Evolutionary conservation across 2,888 invertebrate genomes (phyloP).

Genomic region (Orchesella flavescens): DNA sequence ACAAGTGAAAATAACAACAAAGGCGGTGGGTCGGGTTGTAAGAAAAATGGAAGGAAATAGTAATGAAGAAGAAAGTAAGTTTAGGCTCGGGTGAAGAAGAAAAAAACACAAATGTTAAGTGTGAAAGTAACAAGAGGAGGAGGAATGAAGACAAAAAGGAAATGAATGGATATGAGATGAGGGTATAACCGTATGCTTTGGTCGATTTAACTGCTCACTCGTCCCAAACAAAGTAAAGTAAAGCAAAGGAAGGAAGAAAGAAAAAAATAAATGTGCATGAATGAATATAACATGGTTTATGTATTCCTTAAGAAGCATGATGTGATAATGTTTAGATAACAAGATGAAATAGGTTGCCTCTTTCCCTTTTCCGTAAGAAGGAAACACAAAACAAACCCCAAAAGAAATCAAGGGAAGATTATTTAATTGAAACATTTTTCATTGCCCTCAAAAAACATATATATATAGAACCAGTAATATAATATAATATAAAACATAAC

Average conservation of each 20-base stretch:
- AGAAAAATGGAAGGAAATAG: slow-evolving; percentile 47
- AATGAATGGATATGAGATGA: slow-evolving; percentile 43
- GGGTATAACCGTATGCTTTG: slow-evolving; percentile 22
- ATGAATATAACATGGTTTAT: background rate
- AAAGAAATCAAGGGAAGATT: slow-evolving; percentile 72
- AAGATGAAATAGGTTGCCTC: slow-evolving; percentile 56
- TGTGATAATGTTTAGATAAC: slow-evolving; percentile 58
- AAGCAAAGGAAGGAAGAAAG: background rate
- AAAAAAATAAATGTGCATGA: background rate
- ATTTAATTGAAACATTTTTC: slow-evolving; percentile 73
- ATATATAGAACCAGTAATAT: slow-evolving; percentile 3
- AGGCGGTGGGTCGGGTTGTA: background rate
- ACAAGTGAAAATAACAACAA: slow-evolving; percentile 18
- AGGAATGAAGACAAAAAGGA: slow-evolving; percentile 1
- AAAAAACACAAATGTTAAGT: background rate
- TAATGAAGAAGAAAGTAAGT: slow-evolving; percentile 42
- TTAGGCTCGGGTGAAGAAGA: background rate
- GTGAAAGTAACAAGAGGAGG: background rate
- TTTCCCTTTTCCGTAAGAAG: slow-evolving; percentile 16
- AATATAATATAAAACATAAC: slow-evolving; percentile 25
- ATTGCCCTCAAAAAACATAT: slow-evolving; percentile 61
- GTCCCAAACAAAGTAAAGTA: slow-evolving; percentile 38
- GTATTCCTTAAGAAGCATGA: slow-evolving; percentile 30
- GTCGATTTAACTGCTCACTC: slow-evolving; percentile 33
- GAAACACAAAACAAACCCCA: slow-evolving; percentile 67